Conservation (phyloP, 2,797 vertebrate species). For the Melanotaenia trifasciata region DNA sequence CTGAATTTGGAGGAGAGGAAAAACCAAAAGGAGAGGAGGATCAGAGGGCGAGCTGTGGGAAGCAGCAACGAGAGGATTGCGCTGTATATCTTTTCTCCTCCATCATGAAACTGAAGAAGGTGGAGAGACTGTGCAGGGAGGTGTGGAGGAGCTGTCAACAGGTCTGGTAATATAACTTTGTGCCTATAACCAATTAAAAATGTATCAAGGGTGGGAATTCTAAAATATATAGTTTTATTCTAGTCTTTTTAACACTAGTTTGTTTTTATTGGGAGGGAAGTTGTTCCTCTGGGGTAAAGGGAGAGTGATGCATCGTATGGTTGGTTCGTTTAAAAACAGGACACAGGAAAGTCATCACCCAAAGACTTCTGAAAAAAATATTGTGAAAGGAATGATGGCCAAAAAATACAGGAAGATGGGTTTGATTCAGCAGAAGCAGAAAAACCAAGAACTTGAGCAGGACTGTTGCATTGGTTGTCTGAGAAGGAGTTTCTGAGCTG, state of each 20-base stretch:
- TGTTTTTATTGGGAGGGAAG: not conserved
- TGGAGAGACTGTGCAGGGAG: conserved; percentile 79
- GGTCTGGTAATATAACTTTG: conserved; percentile 66
- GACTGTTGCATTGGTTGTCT: conserved; percentile 6
- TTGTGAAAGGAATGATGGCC: not conserved
- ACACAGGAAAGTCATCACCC: not conserved
- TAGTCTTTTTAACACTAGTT: not conserved
- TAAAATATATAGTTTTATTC: not conserved
- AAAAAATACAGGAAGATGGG: not conserved
- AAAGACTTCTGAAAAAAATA: not conserved
- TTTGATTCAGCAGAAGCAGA: not conserved
- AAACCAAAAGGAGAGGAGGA: conserved; percentile 37
- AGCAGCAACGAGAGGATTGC: conserved; percentile 33
- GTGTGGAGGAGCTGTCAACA: conserved; percentile 84
- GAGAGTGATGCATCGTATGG: not conserved
- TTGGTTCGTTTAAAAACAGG: not conserved
- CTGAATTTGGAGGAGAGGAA: conserved; percentile 46
- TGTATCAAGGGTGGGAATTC: not conserved
- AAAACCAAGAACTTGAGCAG: not conserved
- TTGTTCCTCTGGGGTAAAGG: not conserved
- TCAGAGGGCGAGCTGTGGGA: conserved; percentile 35
- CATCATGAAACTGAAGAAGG: conserved; percentile 84
- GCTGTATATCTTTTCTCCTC: conserved; percentile 38
- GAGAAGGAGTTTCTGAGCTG: not conserved
- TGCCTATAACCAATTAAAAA: conserved; percentile 9